Percentiles rank a stretch among this genome's conserved stretches.
Conservation (phyloP, 1,140 invertebrate species). For the Bombus fervidus region DNA sequence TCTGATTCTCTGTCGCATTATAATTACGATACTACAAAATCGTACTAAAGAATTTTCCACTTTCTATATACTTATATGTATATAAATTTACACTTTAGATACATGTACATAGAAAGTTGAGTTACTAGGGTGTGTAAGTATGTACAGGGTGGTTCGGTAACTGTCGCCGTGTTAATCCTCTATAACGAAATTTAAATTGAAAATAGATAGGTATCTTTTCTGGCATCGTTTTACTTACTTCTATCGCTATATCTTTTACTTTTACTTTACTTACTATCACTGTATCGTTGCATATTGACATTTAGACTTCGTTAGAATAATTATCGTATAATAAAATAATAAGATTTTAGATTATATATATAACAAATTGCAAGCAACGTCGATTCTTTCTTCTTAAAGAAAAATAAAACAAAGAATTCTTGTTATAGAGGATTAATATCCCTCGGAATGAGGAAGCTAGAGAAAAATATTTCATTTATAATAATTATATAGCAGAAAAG, state of each 20-base stretch:
- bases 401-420: not conserved
- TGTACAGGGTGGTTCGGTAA: slow-evolving; percentile 7
- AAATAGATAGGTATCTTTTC: not conserved
- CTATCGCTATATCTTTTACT: not conserved
- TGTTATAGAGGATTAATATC: not conserved
- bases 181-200: not conserved
- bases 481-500: not conserved
- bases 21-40: not conserved
- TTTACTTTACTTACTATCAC: not conserved
- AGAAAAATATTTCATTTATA: slow-evolving; percentile 3
- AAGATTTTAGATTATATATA: no score
- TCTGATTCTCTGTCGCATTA: slow-evolving; percentile 6
- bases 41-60: slow-evolving; percentile 18
- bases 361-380: not conserved
- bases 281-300: not conserved
- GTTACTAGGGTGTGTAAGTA: not conserved
- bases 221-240: not conserved
- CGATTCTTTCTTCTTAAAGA: not conserved
- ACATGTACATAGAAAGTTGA: slow-evolving; percentile 30
- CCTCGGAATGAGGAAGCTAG: not conserved
- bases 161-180: not conserved
- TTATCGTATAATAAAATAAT: no score
- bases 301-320: not conserved
- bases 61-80: slow-evolving; percentile 21
- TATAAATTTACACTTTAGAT: slow-evolving; percentile 17